Percentiles rank a stretch among this genome's conserved stretches.
phyloP scores from a whole-genome alignment of 2,797 vertebrate species.

The Gymnothorax reevesii region DNA sequence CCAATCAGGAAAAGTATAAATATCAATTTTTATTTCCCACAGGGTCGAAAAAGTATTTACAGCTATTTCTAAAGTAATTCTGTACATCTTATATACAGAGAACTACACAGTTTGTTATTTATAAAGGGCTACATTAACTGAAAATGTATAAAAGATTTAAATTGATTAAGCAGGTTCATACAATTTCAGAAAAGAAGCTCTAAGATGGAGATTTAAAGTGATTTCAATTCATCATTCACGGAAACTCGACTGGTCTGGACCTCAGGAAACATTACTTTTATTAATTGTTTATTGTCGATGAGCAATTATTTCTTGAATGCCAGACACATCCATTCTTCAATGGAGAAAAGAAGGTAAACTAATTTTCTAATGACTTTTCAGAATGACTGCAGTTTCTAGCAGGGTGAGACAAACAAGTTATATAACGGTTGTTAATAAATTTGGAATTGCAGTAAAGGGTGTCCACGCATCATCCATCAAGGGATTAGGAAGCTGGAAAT shows the following conservation, averaged over 20 bases:
- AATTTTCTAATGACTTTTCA: constrained; percentile 22
- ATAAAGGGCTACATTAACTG: background rate
- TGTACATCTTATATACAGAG: background rate
- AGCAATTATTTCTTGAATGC: background rate
- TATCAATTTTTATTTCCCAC: background rate
- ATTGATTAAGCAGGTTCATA: background rate
- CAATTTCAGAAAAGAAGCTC: background rate
- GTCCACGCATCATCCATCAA: constrained; percentile 20
- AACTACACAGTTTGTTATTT: too few species aligned
- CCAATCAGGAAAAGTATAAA: background rate
- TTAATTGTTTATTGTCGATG: background rate
- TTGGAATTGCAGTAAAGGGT: background rate
- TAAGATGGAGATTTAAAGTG: background rate
- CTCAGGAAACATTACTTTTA: background rate
- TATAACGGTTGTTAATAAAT: constrained; percentile 30
- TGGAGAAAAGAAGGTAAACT: background rate
- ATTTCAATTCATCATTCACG: background rate
- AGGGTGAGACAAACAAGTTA: constrained; percentile 23
- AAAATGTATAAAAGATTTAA: background rate
- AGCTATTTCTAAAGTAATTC: background rate
- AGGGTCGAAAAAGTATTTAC: background rate
- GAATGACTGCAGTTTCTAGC: constrained; percentile 20
- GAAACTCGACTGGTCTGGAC: background rate
- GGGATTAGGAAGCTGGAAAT: constrained; percentile 8
- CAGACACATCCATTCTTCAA: background rate